Conservation (phyloP, 2,797 vertebrate species). For the Schizothorax lantsangensis region DNA sequence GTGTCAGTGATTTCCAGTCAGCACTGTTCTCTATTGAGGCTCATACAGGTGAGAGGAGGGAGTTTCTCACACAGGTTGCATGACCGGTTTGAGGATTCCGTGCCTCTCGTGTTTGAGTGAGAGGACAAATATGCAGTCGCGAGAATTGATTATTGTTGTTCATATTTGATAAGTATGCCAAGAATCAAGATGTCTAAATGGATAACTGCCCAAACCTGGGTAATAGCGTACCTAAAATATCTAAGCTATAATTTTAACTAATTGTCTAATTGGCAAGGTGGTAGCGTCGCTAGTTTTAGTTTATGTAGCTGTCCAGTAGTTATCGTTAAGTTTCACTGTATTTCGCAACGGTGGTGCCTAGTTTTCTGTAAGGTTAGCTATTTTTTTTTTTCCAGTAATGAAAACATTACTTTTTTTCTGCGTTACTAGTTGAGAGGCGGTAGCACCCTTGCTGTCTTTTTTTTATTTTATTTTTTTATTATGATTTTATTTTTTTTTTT, state of each 20-base stretch:
- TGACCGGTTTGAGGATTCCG: slow-evolving; percentile 18
- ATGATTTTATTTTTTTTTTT: no score
- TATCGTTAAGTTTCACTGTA: no score
- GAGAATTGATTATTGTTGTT: background rate
- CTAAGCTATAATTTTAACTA: background rate
- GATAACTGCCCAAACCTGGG: background rate
- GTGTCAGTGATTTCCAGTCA: background rate
- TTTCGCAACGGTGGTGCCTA: no score
- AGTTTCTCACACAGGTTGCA: background rate
- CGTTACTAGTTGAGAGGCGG: no score
- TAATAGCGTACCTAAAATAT: background rate
- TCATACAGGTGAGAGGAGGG: slow-evolving; percentile 17
- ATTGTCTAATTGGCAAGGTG: background rate
- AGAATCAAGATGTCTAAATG: background rate
- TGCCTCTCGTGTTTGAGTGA: background rate
- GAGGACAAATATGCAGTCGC: background rate
- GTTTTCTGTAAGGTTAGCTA: no score
- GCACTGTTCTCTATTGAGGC: background rate
- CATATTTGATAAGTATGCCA: background rate
- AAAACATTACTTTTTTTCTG: no score
- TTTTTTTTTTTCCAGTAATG: no score
- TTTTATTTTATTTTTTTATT: no score
- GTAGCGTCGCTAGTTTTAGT: no score
- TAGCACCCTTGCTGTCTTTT: no score
- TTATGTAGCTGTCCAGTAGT: no score